Conservation (phyloP, 2,113 vertebrate species). For the Siniperca chuatsi region DNA sequence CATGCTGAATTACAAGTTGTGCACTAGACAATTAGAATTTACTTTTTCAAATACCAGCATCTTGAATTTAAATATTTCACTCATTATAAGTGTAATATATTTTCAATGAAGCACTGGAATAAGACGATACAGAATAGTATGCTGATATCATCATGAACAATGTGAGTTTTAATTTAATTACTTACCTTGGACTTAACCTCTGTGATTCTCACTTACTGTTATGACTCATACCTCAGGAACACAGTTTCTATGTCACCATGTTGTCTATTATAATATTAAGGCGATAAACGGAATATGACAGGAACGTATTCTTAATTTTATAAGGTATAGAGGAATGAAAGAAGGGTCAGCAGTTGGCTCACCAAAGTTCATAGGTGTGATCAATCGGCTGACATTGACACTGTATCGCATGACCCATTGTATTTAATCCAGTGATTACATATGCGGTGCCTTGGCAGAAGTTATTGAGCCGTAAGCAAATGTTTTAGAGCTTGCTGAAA, state of each 20-base stretch:
- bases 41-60: background rate
- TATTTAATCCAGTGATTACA: background rate
- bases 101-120: background rate
- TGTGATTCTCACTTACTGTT: background rate
- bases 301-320: background rate
- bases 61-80: background rate
- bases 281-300: no score
- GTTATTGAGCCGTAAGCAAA: background rate
- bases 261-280: no score
- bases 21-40: background rate
- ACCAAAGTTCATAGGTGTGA: no score
- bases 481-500: background rate
- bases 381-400: background rate
- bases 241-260: no score
- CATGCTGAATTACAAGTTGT: background rate
- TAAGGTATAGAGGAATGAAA: no score
- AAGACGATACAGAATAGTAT: background rate
- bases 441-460: background rate
- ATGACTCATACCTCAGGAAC: no score
- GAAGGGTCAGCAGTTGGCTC: no score
- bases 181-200: background rate
- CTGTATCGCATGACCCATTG: background rate
- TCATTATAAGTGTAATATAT: background rate
- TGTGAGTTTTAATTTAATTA: background rate
- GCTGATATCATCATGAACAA: background rate